Evolutionary conservation across 2,888 invertebrate species (phyloP), one percentile per base, ranked within the genome.

Genomic region (Drosophila nigritarsus): DNA sequence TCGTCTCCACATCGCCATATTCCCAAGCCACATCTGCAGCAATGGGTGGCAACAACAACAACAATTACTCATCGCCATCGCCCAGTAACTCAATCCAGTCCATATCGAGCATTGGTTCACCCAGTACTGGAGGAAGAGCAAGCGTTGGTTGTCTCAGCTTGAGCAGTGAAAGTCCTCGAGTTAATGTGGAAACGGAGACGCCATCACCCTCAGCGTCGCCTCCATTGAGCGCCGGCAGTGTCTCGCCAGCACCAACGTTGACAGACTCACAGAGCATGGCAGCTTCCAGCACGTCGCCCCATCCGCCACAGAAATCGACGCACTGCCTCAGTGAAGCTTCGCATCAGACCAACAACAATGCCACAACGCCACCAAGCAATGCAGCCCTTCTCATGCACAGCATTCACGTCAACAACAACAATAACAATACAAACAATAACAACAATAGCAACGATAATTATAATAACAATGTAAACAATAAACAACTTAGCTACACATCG

Each of bases 1-100:
- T 86, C 1, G 80, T 82, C 49, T 78, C 87, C n/a, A 78, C 75
- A 7, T 63, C 82, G n/a, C 90, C 89, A 3, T 91, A 86, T 59
- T 85, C 13, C 65, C 89, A 56, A 80, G 78, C 55, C 30, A 59
- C 63, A 78, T 68, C 64, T 30, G 56, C 66, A 45, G 75, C 29
- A 38, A 90, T 87, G 27, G 45, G 45, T 27, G 75, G 75, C 1
- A 65, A 70, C 2, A 65, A 81, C 60, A 77, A 75, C 68, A 91
- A 88, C 69, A 92, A 78, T 53, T 90, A 91, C 66, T 91, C 91
- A 0, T 92, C 92, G 30, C 92, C 93, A 24, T 92, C 93, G 56
- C 93, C 93, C 2, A 91, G 91, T 55, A 92, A 92, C 30, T 93
- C 93, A 11, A 92, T 93, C 67, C 93, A 93, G 72, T 93, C 93